These are phyloP conservation scores for Teleopsis dalmanni DNA, from an alignment of 1,140 invertebrate species.

Conservation along the genomic window DNA sequence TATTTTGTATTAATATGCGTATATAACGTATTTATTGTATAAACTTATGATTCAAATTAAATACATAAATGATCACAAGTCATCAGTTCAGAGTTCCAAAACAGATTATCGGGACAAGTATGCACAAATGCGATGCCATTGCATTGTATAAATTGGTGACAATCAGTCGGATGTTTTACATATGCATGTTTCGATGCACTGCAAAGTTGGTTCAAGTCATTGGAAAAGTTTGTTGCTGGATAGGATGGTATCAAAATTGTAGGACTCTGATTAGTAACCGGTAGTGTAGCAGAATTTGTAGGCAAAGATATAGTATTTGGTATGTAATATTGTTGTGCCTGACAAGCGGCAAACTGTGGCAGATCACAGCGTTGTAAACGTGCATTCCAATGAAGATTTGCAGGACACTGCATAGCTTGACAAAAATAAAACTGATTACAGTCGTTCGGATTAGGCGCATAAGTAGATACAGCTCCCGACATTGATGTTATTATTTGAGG, in stretches of 20 bases:
- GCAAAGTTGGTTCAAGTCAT: not conserved
- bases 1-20: no score
- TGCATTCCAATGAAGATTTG: conserved; percentile 6
- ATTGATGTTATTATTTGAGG: not conserved
- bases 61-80: conserved; percentile 12
- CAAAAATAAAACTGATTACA: conserved; percentile 10
- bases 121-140: conserved; percentile 17
- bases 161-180: conserved; percentile 27
- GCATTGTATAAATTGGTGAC: conserved; percentile 31
- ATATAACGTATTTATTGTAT: no score
- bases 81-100: conserved; percentile 16
- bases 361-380: conserved; percentile 1
- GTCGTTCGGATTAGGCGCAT: conserved; percentile 1
- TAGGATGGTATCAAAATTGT: not conserved
- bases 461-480: not conserved
- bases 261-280: not conserved
- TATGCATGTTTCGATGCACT: conserved; percentile 6
- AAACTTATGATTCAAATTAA: not conserved
- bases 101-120: conserved; percentile 17
- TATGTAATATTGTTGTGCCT: not conserved
- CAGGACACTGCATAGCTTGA: conserved; percentile 1
- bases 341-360: conserved; percentile 1
- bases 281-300: conserved; percentile 13
- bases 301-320: conserved; percentile 13
- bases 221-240: no score